Conservation (phyloP, 1,140 invertebrate genomes). For the Drosophila ohnishii region DNA sequence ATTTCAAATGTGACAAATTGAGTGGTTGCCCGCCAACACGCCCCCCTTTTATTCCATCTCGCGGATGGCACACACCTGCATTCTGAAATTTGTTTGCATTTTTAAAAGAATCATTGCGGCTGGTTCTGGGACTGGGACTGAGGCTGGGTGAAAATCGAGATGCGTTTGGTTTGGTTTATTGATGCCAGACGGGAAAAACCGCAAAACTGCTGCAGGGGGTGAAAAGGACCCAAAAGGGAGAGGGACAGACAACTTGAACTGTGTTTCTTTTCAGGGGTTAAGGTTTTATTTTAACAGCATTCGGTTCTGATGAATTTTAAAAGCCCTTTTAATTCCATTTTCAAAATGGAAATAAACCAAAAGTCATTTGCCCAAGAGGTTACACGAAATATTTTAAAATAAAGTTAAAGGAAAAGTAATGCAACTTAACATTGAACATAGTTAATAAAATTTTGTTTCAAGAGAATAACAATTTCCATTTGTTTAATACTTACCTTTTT, state of each 20-base stretch:
- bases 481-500: not conserved
- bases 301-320: constrained; percentile 6
- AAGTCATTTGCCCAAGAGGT: not conserved
- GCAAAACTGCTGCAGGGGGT: constrained; percentile 56
- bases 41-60: constrained; percentile 13
- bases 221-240: constrained; percentile 10
- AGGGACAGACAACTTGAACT: constrained; percentile 34
- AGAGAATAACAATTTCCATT: not conserved
- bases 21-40: constrained; percentile 47
- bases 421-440: not conserved
- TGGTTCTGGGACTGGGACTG: not conserved
- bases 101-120: constrained; percentile 64
- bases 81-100: constrained; percentile 77
- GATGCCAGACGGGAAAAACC: constrained; percentile 60
- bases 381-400: not conserved
- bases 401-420: too few relatives aligned
- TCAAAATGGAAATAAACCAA: not conserved
- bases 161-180: constrained; percentile 51
- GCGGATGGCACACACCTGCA: constrained; percentile 60
- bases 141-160: constrained; percentile 26
- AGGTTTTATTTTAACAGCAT: constrained; percentile 6
- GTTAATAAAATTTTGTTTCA: not conserved
- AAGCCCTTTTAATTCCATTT: not conserved
- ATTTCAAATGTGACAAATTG: constrained; percentile 81
- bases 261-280: constrained; percentile 17